Evolutionary conservation across 2,888 invertebrate genomes (phyloP).

Genomic region (Eledona agricola): DNA sequence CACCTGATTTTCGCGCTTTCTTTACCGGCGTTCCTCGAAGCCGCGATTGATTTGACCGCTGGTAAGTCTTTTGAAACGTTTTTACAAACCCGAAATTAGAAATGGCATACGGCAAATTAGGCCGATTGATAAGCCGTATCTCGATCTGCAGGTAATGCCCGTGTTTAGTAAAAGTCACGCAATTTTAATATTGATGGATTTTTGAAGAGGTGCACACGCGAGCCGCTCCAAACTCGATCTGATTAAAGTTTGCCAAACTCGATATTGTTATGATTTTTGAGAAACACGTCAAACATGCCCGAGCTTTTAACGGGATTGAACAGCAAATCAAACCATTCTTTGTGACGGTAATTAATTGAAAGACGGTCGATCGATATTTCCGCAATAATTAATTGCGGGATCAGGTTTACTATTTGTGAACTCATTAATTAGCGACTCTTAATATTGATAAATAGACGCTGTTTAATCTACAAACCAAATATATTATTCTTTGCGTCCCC

Average conservation of each 20-base stretch:
- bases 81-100: slow-evolving; percentile 5
- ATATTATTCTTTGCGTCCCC: no score
- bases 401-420: slow-evolving; percentile 10
- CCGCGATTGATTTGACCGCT: slow-evolving; percentile 45
- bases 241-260: slow-evolving; percentile 10
- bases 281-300: no score
- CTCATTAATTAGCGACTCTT: slow-evolving; percentile 12
- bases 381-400: slow-evolving; percentile 16
- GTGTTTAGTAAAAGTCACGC: slow-evolving; percentile 21
- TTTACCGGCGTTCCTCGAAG: slow-evolving; percentile 32
- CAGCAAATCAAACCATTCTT: not conserved
- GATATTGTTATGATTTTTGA: no score
- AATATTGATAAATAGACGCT: no score
- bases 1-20: slow-evolving; percentile 41
- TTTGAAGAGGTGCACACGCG: slow-evolving; percentile 23
- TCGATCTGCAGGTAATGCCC: slow-evolving; percentile 24
- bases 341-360: slow-evolving; percentile 4
- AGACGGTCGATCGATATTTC: slow-evolving; percentile 6
- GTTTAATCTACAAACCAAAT: no score
- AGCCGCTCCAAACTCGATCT: slow-evolving; percentile 17
- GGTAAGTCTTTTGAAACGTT: slow-evolving; percentile 41
- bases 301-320: slow-evolving; percentile 16
- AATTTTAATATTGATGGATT: slow-evolving; percentile 22
- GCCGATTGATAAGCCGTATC: slow-evolving; percentile 13
- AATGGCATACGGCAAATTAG: slow-evolving; percentile 1